Base-by-base conservation (phyloP, 2,797 vertebrate species). In the Gymnocypris eckloni region DNA sequence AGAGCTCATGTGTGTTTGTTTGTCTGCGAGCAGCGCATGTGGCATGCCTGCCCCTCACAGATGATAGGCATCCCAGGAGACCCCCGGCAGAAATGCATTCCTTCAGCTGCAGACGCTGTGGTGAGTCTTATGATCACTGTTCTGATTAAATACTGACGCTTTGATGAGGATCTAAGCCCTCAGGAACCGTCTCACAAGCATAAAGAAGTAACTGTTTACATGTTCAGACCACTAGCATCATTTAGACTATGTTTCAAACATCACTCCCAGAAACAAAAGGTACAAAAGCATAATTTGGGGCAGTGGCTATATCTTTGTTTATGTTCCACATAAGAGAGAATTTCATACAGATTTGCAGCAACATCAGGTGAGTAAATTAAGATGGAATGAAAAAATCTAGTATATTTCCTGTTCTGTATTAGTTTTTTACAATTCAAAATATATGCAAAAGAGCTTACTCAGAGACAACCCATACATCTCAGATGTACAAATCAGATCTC, bases 1-100 rank as follows among this genome's bases (percentile, higher is more conserved):
- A 79, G 37, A 16, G 52, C 79, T 82, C 25, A 73, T 81, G 22
- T 83, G 85, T 84, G 69, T 90, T 67, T 88, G 56, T 85, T 80
- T 80, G 52, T 80, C 69, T 8, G 13, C 4, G 15, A 80, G 61
- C 22, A 71, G 77, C 9, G 54, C 77, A 85, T 80, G 52, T 85
- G 75, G 83, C 66, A 70, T 45, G 64, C 66, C 73, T 85, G 77
- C 84, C 72, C 39, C 43, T 75, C 66, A 86, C 70, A 50, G 56
- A 80, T 75, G 75, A 75, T 69, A 28, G 79, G 54, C 69, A 41
- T 79, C 86, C 87, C 66, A 10, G 28, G 87, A 61, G 87, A 56
- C 15, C 52, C 52, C 59, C 71, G 25, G 48, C 79, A 41, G 79
- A 78, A 61, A 33, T 6, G 13, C 81, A 73, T 86, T 86, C 87